Conservation (phyloP, 2,797 vertebrate species). For the Carduelis carduelis region DNA sequence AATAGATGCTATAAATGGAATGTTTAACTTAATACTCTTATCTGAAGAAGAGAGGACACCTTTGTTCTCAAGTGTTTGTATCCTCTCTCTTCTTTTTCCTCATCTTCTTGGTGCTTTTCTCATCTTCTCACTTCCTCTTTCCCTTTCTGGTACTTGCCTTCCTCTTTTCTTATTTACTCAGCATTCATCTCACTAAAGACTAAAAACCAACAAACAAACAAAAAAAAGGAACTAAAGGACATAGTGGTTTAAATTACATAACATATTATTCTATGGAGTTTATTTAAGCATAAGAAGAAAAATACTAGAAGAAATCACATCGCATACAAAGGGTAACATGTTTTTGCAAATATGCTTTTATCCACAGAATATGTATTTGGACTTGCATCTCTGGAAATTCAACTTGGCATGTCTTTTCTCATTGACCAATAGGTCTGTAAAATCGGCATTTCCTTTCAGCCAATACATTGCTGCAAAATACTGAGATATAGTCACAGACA, state of each 20-base stretch:
- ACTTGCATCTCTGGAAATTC: neutral
- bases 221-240: no score
- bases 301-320: neutral
- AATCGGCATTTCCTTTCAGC: neutral
- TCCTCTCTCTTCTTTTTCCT: neutral
- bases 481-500: neutral
- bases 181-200: neutral
- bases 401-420: neutral
- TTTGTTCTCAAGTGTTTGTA: neutral
- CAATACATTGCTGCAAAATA: neutral
- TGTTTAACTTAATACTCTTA: neutral
- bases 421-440: neutral
- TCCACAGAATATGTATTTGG: neutral
- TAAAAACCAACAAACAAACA: neutral
- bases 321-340: fast-evolving
- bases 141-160: neutral
- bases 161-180: neutral
- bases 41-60: neutral
- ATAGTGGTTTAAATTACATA: neutral
- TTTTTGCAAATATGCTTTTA: neutral
- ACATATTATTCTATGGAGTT: fast-evolving
- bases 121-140: neutral
- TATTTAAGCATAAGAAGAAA: neutral
- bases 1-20: neutral
- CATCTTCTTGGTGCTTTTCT: fast-evolving